Percentiles rank a stretch among this genome's conserved stretches.
These are phyloP conservation scores for Sebastes variabilis DNA, from an alignment of 2,797 vertebrate species.

Conservation along the genomic window DNA sequence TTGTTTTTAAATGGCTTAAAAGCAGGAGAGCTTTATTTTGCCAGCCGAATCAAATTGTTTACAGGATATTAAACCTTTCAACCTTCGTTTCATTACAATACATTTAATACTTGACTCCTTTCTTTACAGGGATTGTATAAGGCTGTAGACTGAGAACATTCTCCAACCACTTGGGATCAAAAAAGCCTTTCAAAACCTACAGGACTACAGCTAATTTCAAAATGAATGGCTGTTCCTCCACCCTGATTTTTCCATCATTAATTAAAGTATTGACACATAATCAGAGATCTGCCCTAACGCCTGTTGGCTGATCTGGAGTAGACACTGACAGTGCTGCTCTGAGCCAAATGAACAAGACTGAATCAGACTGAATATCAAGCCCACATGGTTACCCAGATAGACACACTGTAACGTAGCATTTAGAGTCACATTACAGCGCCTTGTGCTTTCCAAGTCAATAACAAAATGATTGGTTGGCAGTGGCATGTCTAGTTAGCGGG, in stretches of 20 bases:
- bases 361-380: conserved; percentile 37
- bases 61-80: not conserved
- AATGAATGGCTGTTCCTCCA: not conserved
- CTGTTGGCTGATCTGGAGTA: conserved; percentile 18
- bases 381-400: conserved; percentile 51
- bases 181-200: not conserved
- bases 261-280: conserved; percentile 26
- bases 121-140: not conserved
- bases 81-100: not conserved
- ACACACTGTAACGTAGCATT: conserved; percentile 57
- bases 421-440: conserved; percentile 70
- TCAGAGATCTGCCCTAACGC: conserved; percentile 7
- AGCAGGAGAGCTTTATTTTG: not conserved
- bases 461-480: conserved; percentile 74
- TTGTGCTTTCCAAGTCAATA: conserved; percentile 71
- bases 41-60: not conserved
- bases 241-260: not conserved
- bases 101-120: not conserved
- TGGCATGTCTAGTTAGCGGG: conserved; percentile 74
- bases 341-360: conserved; percentile 37
- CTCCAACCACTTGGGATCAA: not conserved
- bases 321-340: conserved; percentile 27
- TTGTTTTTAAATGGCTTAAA: not conserved
- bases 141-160: not conserved
- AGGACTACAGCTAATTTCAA: not conserved